A percentile compares a stretch with the other conserved stretches of the same genome.
phyloP scores from a whole-genome alignment of 2,113 vertebrate genomes.

The Menura novaehollandiae region DNA sequence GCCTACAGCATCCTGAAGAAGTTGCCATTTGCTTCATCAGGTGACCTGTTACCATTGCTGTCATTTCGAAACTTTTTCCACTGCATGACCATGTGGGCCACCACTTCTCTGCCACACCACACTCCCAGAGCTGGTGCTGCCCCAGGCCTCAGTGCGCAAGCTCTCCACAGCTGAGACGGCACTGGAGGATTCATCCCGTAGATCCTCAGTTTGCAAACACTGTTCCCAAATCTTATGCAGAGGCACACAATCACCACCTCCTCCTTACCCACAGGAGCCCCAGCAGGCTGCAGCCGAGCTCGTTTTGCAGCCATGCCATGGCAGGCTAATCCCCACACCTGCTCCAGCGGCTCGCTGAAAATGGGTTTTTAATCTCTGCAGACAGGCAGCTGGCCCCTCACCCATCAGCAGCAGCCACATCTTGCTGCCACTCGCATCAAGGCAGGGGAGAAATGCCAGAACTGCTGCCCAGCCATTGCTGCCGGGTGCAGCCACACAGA shows the following conservation, averaged over 20 bases:
- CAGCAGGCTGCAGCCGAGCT: not conserved
- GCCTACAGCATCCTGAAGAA: not conserved
- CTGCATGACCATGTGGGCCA: not conserved
- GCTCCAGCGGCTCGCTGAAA: not conserved
- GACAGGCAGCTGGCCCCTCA: not conserved
- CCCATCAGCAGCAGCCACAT: not conserved
- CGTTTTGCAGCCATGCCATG: accelerated
- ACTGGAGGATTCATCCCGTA: not conserved
- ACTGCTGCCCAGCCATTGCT: not conserved
- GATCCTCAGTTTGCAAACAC: not conserved
- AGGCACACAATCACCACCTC: not conserved
- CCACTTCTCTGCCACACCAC: accelerated
- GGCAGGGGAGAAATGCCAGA: not conserved
- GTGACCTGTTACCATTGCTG: not conserved
- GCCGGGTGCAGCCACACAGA: accelerated
- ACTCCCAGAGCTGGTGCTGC: not conserved
- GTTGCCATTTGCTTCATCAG: not conserved
- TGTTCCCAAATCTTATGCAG: accelerated
- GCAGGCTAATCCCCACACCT: not conserved
- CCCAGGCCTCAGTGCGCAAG: accelerated
- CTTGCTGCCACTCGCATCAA: not conserved
- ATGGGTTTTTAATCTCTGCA: not conserved
- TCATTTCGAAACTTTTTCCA: not conserved
- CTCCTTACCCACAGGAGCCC: not conserved
- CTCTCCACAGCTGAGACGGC: accelerated